Conservation (phyloP, 2,888 invertebrate species). For the Tortrix viridana region DNA sequence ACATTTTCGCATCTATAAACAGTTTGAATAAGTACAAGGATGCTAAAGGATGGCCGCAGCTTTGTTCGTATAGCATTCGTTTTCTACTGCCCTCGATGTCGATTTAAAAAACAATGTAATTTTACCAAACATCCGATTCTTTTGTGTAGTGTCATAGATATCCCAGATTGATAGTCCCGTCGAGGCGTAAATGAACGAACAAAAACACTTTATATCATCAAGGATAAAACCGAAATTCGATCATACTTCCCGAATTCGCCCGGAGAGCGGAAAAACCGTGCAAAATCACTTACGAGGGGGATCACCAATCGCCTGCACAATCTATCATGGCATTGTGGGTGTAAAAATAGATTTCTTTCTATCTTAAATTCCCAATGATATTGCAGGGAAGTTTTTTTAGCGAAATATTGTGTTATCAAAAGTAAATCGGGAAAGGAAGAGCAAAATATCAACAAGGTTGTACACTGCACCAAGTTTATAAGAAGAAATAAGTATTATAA, state of each 20-base stretch:
- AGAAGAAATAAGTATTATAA: too few relatives aligned
- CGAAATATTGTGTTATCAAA: neutral
- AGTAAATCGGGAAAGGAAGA: too few relatives aligned
- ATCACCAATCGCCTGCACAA: slow-evolving; percentile 14
- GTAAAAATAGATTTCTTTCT: slow-evolving; percentile 13
- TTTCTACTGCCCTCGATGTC: too few relatives aligned
- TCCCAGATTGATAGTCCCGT: neutral
- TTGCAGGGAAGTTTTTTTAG: neutral
- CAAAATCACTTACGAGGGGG: slow-evolving; percentile 8
- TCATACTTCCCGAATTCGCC: slow-evolving; percentile 15
- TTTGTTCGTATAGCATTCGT: too few relatives aligned
- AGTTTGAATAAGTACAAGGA: too few relatives aligned
- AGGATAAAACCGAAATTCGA: slow-evolving; percentile 6
- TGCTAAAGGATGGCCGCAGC: too few relatives aligned
- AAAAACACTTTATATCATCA: neutral
- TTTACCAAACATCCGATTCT: too few relatives aligned
- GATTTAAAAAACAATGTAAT: too few relatives aligned
- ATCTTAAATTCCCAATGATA: neutral
- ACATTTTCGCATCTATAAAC: too few relatives aligned
- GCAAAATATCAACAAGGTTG: too few relatives aligned
- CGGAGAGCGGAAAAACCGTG: slow-evolving; percentile 16
- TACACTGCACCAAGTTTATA: too few relatives aligned
- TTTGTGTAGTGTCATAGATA: neutral
- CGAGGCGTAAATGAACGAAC: neutral
- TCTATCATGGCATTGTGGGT: slow-evolving; percentile 16